Base-by-base conservation (phyloP, 2,113 vertebrate species). In the Prietella phreatophila region DNA sequence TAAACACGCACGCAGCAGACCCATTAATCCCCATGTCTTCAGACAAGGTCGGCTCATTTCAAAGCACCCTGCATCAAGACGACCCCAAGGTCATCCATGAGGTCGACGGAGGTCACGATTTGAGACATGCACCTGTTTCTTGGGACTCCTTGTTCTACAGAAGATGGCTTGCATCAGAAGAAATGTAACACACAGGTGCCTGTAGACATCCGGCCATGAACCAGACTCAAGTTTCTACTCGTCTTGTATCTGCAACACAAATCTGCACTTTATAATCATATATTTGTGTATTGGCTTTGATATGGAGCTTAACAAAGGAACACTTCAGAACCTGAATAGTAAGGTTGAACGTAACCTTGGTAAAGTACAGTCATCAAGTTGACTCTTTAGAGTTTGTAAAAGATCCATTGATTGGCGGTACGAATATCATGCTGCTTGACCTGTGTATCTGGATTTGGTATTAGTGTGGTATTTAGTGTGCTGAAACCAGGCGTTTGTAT, bases 91-190 rank as follows among this genome's bases (percentile, higher is more conserved):
- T 94, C 91, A 89, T 20, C 81, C 65, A 86, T 53, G 81, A 89
- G 87, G 86, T 89, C 56, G 75, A 9, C 1, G 13, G 55, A 84
- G 92, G 91, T 50, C 90, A 88, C 30, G 78, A 83, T 55, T 82
- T 9, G 85, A 92, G 89, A 88, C 85, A 10, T 75, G 39, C 94
- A 95, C 94, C 94, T 95, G 94, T 92, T 94, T 82, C 91, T 83
- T 85, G 88, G 88, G 91, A 86, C 76, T 92, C 88, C 53, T 58
- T 81, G 86, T 89, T 84, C 73, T 36, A 27, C 61, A 85, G 85
- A 89, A 85, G 86, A 93, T 87, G 82, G 88, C 87, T 92, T 85
- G 89, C 92, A 67, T 82, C 84, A 61, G 73, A 53, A 56, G 91
- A 83, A 89, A 80, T 81, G 9, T 86, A 89, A 89, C 81, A 65